Evolutionary conservation across 2,888 invertebrate genomes (phyloP), one percentile per base, ranked within the genome.

Genomic region (Lepidocyrtoides sp.): DNA sequence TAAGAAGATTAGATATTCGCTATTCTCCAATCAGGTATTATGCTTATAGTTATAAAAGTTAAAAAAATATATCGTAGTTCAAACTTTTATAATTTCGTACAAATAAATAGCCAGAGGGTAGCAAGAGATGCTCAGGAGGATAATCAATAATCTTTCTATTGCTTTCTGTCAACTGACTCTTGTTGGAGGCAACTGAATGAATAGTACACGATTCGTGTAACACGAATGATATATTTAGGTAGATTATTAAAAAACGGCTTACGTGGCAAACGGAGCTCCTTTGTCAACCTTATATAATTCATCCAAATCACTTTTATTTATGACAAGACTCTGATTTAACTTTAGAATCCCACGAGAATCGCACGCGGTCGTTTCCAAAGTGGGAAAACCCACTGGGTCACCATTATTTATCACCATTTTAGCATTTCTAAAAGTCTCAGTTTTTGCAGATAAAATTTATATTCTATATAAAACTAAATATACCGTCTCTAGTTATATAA

Each of bases 261-360:
- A 93, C 93, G 93, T 93, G 23, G 93, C 93, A 84, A 93, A 93
- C 29, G 93, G 93, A 17, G 89, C 92, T 63, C 93, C 93, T 69
- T 92, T 92, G 75, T 93, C 93, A 41, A 93, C 91, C n/a, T 87
- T 84, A 23, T 89, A 93, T 48, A 91, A 77, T 20, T 85, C 89
- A 75, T 91, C 17, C 29, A 93, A 77, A 66, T 75, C 83, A 23
- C 84, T 82, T 83, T 92, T 92, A 72, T 93, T 93, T 44, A 93
- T 89, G 41, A 93, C 83, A 4, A 87, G 32, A 32, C 87, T 84
- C 83, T 92, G 92, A 87, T 92, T 91, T 48, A 93, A 89, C 54
- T 91, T 85, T 14, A 93, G 44, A 86, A 93, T 93, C 66, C 93
- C 93, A 72, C 93, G 86, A 41, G 92, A 91, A 79, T 93, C 93